Evolutionary conservation across 2,797 vertebrate species (phyloP).

Genomic region (Lophotriccus pileatus): DNA sequence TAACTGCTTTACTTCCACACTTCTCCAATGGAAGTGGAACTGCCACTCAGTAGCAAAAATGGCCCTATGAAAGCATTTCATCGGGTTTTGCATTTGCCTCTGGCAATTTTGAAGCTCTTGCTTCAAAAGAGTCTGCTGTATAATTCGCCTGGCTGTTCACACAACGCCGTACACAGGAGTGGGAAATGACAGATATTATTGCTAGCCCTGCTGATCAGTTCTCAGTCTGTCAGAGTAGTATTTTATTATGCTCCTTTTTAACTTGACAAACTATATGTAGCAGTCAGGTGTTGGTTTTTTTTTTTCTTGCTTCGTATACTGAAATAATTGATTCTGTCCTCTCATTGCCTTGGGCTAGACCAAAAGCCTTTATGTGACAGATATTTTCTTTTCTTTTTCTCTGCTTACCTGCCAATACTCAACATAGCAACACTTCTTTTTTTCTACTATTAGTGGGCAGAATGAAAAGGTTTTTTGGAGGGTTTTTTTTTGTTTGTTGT

Average conservation of each 20-base stretch:
- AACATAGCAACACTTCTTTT: background rate
- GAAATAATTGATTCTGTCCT: background rate
- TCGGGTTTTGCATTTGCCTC: background rate
- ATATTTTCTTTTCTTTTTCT: background rate
- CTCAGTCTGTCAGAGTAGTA: constrained; percentile 1
- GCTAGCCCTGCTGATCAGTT: background rate
- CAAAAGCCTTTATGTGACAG: background rate
- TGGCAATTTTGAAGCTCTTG: background rate
- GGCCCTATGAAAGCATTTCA: background rate
- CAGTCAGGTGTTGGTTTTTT: background rate
- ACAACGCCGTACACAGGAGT: background rate
- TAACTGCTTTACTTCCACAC: background rate
- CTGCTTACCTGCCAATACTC: background rate
- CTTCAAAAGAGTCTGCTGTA: background rate
- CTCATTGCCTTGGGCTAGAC: background rate
- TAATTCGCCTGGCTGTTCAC: background rate
- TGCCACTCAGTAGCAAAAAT: background rate
- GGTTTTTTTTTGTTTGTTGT: background rate
- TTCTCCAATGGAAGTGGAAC: background rate
- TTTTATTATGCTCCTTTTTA: constrained; percentile 6
- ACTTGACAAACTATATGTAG: background rate
- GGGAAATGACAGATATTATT: constrained; percentile 7
- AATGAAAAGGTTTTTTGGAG: background rate
- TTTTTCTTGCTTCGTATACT: background rate
- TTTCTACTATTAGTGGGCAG: background rate